phyloP scores from a whole-genome alignment of 1,140 invertebrate species.

The Brachionus koreanus region DNA sequence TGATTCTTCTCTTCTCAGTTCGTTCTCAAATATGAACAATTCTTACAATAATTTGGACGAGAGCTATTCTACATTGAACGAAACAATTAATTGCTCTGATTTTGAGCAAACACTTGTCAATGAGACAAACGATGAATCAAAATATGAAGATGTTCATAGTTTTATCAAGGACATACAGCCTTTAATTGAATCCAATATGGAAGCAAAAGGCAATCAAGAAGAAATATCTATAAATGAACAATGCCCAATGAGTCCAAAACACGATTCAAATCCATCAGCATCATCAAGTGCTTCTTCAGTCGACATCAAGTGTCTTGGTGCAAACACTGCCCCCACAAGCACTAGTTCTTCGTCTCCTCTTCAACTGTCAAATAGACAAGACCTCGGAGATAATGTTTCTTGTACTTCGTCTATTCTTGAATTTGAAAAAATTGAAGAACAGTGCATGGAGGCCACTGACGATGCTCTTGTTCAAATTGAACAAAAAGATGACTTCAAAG shows the following conservation, averaged over 20 bases:
- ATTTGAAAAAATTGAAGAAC: constrained; percentile 36
- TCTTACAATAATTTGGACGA: neutral
- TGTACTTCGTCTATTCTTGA: constrained; percentile 26
- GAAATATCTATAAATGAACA: neutral
- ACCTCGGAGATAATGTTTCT: neutral
- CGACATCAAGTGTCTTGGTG: neutral
- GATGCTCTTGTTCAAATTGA: neutral
- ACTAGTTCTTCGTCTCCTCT: neutral
- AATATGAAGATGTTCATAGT: neutral
- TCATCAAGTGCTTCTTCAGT: neutral
- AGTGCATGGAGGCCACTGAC: neutral
- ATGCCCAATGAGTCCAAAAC: neutral
- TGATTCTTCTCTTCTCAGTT: neutral
- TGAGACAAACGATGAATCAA: neutral
- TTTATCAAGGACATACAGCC: neutral
- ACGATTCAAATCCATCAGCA: neutral
- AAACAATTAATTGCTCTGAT: neutral
- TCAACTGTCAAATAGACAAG: neutral
- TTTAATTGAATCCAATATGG: neutral
- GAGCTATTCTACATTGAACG: constrained; percentile 24
- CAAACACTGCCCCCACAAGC: neutral
- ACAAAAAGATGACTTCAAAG: neutral
- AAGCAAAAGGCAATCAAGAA: neutral
- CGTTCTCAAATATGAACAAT: neutral
- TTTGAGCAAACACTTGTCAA: neutral